Evolutionary conservation across 2,888 invertebrate species (phyloP).

Genomic region (Eupithecia tripunctaria): DNA sequence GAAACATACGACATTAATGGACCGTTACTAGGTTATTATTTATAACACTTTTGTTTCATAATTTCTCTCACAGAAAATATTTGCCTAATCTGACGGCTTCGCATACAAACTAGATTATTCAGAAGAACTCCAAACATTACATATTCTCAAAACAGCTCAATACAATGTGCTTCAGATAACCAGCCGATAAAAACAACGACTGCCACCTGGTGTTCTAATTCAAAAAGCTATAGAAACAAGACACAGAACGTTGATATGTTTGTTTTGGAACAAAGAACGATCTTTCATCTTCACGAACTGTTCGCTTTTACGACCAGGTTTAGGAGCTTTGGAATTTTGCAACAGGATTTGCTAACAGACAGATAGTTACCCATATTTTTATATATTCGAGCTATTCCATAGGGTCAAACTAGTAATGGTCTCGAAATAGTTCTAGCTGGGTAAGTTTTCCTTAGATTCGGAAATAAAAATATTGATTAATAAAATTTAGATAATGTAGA

Average conservation of each 20-base stretch:
- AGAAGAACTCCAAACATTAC: background rate
- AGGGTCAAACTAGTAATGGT: background rate
- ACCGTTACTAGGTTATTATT: background rate
- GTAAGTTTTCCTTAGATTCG: too few species aligned
- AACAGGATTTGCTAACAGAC: constrained; percentile 3
- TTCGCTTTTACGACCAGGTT: background rate
- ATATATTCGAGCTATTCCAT: background rate
- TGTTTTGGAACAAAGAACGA: constrained; percentile 29
- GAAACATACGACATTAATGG: background rate
- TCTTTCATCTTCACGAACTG: constrained; percentile 20
- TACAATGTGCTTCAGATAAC: constrained; percentile 19
- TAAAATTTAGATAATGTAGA: too few species aligned
- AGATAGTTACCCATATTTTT: background rate
- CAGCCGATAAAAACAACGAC: constrained; percentile 22
- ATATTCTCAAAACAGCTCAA: constrained; percentile 3
- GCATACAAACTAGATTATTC: background rate
- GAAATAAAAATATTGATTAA: too few species aligned
- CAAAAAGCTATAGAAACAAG: constrained; percentile 26
- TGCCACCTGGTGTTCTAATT: constrained; percentile 30
- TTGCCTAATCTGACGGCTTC: background rate
- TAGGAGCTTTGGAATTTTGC: constrained; percentile 9
- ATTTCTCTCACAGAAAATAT: background rate
- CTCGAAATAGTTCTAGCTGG: too few species aligned
- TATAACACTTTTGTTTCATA: background rate
- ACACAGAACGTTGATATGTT: constrained; percentile 17